A percentile compares a stretch with the other conserved stretches of the same genome.
Evolutionary conservation across 2,888 invertebrate genomes (phyloP).

Genomic region (Dendrolimus houi): DNA sequence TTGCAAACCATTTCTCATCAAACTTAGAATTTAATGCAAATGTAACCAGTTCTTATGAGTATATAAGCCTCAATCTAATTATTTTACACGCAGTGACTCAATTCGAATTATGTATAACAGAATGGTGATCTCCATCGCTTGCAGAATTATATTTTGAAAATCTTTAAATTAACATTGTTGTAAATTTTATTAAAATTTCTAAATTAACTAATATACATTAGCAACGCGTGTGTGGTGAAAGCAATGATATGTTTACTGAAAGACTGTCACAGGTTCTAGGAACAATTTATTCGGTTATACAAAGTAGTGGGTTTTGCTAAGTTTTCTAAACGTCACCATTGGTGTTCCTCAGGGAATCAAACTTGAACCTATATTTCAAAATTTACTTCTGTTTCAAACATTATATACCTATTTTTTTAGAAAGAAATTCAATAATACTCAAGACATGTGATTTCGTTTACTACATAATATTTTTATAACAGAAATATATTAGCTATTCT

Average conservation of each 20-base stretch:
- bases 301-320: slow-evolving; percentile 14
- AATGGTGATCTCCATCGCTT: neutral
- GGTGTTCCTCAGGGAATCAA: neutral
- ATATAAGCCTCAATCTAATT: neutral
- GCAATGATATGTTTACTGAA: slow-evolving; percentile 48
- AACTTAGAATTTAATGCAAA: neutral
- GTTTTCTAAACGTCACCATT: neutral
- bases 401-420: neutral
- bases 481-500: too few species aligned
- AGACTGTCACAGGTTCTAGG: slow-evolving; percentile 63
- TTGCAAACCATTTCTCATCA: too few species aligned
- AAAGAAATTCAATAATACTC: too few species aligned
- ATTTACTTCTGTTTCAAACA: neutral
- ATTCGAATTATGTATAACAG: neutral
- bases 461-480: too few species aligned
- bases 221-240: slow-evolving; percentile 47
- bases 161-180: slow-evolving; percentile 9
- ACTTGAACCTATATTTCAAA: neutral
- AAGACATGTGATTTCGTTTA: too few species aligned
- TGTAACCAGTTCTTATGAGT: neutral
- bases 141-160: too few species aligned
- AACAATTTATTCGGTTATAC: slow-evolving; percentile 8
- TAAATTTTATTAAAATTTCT: slow-evolving; percentile 15
- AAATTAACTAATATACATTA: slow-evolving; percentile 19
- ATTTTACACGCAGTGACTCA: neutral